Percentiles rank a stretch among this genome's conserved stretches.
Conservation (phyloP, 2,113 vertebrate species). For the Polypterus senegalus region DNA sequence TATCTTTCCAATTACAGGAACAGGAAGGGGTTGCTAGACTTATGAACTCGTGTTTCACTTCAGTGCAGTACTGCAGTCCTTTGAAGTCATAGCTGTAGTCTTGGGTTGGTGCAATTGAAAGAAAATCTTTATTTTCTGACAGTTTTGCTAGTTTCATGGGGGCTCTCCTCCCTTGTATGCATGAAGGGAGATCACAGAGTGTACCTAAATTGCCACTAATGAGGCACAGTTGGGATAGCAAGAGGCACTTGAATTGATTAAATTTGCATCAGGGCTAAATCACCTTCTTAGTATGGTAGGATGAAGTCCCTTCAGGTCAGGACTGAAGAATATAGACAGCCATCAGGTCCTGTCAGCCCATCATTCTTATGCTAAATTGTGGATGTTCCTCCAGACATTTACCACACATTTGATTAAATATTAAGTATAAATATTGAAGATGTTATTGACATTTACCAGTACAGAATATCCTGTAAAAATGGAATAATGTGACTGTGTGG, state of each 20-base stretch:
- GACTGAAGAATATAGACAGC: constrained; percentile 23
- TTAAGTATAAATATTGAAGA: too few relatives aligned
- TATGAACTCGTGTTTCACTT: constrained; percentile 40
- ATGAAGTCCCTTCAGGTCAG: constrained; percentile 15
- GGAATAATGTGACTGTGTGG: too few relatives aligned
- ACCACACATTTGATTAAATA: too few relatives aligned
- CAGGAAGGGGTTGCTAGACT: constrained; percentile 9
- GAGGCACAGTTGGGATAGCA: constrained; percentile 51
- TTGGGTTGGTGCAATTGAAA: constrained; percentile 45
- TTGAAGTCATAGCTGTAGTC: constrained; percentile 51
- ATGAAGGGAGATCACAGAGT: constrained; percentile 50
- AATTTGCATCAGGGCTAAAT: constrained; percentile 69
- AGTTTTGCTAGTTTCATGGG: constrained; percentile 26
- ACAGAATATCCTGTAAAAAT: too few relatives aligned
- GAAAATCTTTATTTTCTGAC: constrained; percentile 55
- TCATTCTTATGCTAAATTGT: constrained; percentile 34
- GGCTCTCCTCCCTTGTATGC: constrained; percentile 28
- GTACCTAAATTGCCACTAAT: constrained; percentile 62
- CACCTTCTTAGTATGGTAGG: constrained; percentile 31
- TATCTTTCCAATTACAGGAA: constrained; percentile 1
- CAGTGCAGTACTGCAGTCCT: constrained; percentile 44
- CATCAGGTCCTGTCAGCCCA: constrained; percentile 48
- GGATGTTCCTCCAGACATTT: too few relatives aligned
- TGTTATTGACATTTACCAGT: too few relatives aligned
- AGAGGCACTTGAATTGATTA: constrained; percentile 69